phyloP scores from a whole-genome alignment of 2,888 invertebrate species.

The Drosophila lutescens region DNA sequence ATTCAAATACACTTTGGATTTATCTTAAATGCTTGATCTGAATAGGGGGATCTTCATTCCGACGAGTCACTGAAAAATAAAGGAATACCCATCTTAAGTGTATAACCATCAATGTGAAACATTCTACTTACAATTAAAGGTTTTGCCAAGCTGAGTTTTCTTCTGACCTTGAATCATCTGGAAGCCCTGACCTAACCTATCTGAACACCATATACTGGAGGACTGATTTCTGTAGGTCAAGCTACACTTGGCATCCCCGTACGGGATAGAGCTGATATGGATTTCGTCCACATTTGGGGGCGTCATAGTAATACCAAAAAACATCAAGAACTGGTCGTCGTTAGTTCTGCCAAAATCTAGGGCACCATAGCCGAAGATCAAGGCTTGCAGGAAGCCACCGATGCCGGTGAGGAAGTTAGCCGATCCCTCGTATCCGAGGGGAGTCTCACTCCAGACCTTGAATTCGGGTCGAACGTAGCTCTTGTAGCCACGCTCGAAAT shows the following conservation, averaged over 20 bases:
- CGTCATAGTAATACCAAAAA: conserved; percentile 9
- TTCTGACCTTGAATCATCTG: conserved; percentile 43
- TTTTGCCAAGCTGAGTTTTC: conserved; percentile 21
- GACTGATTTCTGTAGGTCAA: conserved; percentile 27
- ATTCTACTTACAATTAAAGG: conserved; percentile 47
- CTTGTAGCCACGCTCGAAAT: conserved; percentile 86
- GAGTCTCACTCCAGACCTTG: conserved; percentile 87
- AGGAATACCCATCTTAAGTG: background rate
- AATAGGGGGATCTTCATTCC: conserved; percentile 30
- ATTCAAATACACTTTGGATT: conserved; percentile 41
- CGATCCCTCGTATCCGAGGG: conserved; percentile 85
- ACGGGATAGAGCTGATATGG: conserved; percentile 44
- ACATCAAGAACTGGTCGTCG: conserved; percentile 38
- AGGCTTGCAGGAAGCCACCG: conserved; percentile 87
- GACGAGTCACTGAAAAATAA: conserved; percentile 38
- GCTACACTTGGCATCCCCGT: conserved; percentile 44
- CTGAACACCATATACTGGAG: conserved; percentile 37
- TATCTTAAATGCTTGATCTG: conserved; percentile 36
- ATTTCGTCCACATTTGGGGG: conserved; percentile 55
- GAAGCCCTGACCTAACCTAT: conserved; percentile 10
- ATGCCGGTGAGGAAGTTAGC: conserved; percentile 87
- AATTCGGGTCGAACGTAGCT: conserved; percentile 87
- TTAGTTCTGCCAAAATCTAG: conserved; percentile 84
- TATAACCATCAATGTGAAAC: no score
- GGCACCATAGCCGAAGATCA: conserved; percentile 87